phyloP scores from a whole-genome alignment of 2,113 vertebrate genomes.

The Hucho hucho region DNA sequence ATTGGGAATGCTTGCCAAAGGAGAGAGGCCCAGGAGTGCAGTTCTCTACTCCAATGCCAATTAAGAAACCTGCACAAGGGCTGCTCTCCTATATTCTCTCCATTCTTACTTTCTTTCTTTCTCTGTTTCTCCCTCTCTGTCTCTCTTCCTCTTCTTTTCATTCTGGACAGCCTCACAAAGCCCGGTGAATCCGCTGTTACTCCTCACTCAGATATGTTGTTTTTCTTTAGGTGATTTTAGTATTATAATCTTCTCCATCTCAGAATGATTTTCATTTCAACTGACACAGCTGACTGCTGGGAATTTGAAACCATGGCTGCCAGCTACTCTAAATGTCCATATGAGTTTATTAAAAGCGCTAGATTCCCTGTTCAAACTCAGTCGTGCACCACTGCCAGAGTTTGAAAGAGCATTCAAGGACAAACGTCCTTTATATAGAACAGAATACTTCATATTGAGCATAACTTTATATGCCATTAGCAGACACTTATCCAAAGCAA shows the following conservation, averaged over 20 bases:
- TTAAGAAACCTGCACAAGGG: constrained; percentile 31
- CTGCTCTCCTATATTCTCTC: constrained; percentile 15
- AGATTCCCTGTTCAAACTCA: constrained; percentile 58
- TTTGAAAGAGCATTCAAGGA: constrained; percentile 66
- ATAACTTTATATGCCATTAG: too few relatives aligned
- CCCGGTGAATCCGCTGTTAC: constrained; percentile 52
- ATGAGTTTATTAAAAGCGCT: constrained; percentile 74
- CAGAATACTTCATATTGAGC: background rate
- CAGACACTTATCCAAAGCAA: too few relatives aligned
- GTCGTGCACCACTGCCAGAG: constrained; percentile 60
- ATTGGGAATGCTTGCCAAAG: constrained; percentile 7
- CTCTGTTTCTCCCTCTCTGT: constrained; percentile 9
- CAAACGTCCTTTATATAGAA: constrained; percentile 50
- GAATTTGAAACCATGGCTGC: constrained; percentile 72
- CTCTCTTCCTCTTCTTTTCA: constrained; percentile 10
- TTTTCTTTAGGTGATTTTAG: constrained; percentile 61
- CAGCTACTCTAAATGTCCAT: constrained; percentile 67
- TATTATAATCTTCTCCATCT: constrained; percentile 63
- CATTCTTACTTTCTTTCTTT: constrained; percentile 12
- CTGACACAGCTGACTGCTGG: constrained; percentile 68
- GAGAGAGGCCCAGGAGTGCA: constrained; percentile 11
- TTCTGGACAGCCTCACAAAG: constrained; percentile 53
- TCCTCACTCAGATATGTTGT: constrained; percentile 60
- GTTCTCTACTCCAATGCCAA: constrained; percentile 30
- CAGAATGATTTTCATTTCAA: constrained; percentile 69